Evolutionary conservation across 2,113 vertebrate genomes (phyloP).

Genomic region (Chaetodon trifascialis): DNA sequence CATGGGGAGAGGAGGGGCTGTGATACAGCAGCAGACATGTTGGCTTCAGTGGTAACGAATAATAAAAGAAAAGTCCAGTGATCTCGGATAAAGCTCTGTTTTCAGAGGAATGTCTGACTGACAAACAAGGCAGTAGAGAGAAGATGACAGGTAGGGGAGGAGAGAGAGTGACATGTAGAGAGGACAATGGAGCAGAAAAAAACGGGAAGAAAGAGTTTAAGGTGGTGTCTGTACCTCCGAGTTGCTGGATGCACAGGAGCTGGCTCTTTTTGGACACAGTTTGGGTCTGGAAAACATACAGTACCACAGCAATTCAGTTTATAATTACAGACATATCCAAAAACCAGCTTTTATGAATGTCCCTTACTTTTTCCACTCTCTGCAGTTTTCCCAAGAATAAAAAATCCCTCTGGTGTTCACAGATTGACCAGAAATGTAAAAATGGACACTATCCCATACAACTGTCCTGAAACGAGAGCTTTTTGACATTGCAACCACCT

Average conservation of each 20-base stretch:
- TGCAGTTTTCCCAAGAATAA: slow-evolving; percentile 27
- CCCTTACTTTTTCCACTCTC: slow-evolving; percentile 13
- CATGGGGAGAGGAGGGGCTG: slow-evolving; percentile 4
- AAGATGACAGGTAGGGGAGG: slow-evolving; percentile 1
- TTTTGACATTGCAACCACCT: slow-evolving; percentile 33
- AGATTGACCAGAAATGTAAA: slow-evolving; percentile 49
- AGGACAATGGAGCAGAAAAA: not conserved
- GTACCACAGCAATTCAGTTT: slow-evolving; percentile 54
- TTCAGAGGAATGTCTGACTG: slow-evolving; percentile 58
- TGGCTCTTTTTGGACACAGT: slow-evolving; percentile 82
- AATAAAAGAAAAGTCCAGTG: slow-evolving; percentile 54
- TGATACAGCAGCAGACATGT: slow-evolving; percentile 3
- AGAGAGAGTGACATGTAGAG: not conserved
- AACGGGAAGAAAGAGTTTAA: not conserved
- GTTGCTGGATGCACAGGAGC: slow-evolving; percentile 78
- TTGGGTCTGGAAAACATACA: slow-evolving; percentile 84
- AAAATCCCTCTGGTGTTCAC: slow-evolving; percentile 43
- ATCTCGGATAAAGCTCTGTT: slow-evolving; percentile 51
- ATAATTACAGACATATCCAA: slow-evolving; percentile 52
- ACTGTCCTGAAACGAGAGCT: slow-evolving; percentile 27
- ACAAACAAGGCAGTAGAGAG: slow-evolving; percentile 8
- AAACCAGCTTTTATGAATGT: slow-evolving; percentile 39
- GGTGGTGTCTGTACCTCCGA: slow-evolving; percentile 80
- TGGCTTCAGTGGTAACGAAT: slow-evolving; percentile 29
- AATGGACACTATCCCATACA: slow-evolving; percentile 43